Conservation (phyloP, 92 coral and sea anemone genomes). For the Zoanthus gigantus region DNA sequence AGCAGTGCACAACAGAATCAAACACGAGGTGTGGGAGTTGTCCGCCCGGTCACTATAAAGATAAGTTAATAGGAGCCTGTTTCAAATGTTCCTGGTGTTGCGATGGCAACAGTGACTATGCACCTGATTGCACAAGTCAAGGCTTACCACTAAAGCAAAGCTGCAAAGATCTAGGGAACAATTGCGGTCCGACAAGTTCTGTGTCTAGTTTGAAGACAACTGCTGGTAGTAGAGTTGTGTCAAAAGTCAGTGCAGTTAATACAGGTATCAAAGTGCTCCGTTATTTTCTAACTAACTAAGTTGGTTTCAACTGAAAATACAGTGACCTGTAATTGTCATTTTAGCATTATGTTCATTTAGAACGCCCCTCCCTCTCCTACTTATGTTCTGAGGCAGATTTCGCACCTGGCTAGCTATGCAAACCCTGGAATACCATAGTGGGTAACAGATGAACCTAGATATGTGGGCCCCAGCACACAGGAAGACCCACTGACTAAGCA, state of each 20-base stretch:
- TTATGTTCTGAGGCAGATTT: too few species aligned
- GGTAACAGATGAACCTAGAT: too few species aligned
- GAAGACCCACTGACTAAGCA: too few species aligned
- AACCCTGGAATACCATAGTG: too few species aligned
- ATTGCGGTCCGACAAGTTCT: background rate
- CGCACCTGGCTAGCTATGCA: too few species aligned
- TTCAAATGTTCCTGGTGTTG: conserved; percentile 41
- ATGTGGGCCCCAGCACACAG: too few species aligned
- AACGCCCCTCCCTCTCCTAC: too few species aligned
- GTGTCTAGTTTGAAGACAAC: background rate
- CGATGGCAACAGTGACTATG: conserved; percentile 4
- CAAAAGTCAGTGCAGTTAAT: background rate
- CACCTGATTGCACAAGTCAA: conserved; percentile 6
- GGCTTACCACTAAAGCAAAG: conserved; percentile 2
- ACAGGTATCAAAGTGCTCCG: background rate
- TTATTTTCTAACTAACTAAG: too few species aligned
- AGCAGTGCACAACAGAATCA: conserved; percentile 9
- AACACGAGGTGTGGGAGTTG: conserved; percentile 30
- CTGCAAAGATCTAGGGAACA: conserved; percentile 25
- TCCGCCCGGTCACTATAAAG: conserved; percentile 19
- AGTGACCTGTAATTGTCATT: too few species aligned
- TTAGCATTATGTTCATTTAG: too few species aligned
- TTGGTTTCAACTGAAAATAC: too few species aligned
- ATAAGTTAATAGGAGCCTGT: conserved; percentile 16
- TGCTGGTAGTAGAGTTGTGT: background rate